Base-by-base conservation (phyloP, 2,888 invertebrate genomes). In the Drosophila robusta region DNA sequence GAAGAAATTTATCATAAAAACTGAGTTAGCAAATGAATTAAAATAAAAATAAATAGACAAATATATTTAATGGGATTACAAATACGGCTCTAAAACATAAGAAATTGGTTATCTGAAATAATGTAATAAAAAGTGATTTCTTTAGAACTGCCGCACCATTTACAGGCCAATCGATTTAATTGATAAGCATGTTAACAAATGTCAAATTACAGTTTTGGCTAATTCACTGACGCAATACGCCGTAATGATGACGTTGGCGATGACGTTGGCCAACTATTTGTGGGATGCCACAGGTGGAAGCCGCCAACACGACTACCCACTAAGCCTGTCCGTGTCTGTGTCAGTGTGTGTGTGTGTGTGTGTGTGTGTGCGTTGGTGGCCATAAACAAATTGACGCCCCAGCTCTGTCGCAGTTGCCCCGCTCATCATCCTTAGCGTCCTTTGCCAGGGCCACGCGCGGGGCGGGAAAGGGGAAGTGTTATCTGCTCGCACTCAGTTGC, bases 401-500 rank as follows among this genome's bases (percentile, higher is more conserved):
- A 24, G 26, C 44, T 34, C 12, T 42, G 42, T 9, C 16, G 18
- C 45, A 29, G 34, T 16, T 16, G 16, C 12, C 14, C 34, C 49
- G 49, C 44, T 42, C 34, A 47, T 39, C 50, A 55, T 62, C 50
- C 44, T 39, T 16, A 36, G n/a, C 16, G 44, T 22, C 32, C 38
- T 22, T 39, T 18, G 8, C 24, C 9, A 32, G 22, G 22, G 29
- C 24, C 8, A 36, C 46, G 41, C 44, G 39, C 0, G 50, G 32
- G 36, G 9, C 8, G 1, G 34, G 12, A 26, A 22, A 11, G 5
- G 45, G 54, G 70, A 65, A 72, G 82, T 73, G 82, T 87, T 89
- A 88, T 89, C 89, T 80, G 81, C 66, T 70, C 69, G 75, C 81
- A 87, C 67, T 78, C 84, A 89, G 87, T 69, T 71, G 63, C 38